phyloP scores from a whole-genome alignment of 2,888 invertebrate genomes.

The Dusona sp. region DNA sequence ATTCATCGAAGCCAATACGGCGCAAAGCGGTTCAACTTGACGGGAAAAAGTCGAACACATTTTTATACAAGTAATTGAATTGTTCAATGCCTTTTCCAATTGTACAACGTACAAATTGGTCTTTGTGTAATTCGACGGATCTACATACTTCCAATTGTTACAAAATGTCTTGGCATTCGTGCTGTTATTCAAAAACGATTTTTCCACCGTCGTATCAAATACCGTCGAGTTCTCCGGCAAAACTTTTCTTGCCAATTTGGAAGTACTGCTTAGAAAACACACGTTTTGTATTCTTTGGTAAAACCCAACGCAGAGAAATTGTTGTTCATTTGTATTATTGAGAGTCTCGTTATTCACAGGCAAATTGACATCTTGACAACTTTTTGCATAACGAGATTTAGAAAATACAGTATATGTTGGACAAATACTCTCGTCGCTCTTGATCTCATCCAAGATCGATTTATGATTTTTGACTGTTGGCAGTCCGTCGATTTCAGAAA shows the following conservation, averaged over 20 bases:
- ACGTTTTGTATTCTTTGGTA: slow-evolving; percentile 69
- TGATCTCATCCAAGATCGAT: slow-evolving; percentile 39
- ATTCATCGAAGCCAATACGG: slow-evolving; percentile 69
- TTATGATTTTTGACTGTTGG: not conserved
- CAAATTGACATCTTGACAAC: slow-evolving; percentile 37
- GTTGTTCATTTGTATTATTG: not conserved
- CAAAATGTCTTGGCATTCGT: slow-evolving; percentile 50
- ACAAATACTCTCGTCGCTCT: slow-evolving; percentile 37
- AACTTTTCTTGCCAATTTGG: not conserved
- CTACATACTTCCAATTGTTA: slow-evolving; percentile 28
- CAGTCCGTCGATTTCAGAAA: not conserved
- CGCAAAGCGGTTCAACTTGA: slow-evolving; percentile 70
- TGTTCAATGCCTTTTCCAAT: slow-evolving; percentile 48
- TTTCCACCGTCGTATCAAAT: slow-evolving; percentile 62
- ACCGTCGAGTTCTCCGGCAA: not conserved
- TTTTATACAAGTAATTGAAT: not conserved
- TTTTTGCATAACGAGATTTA: slow-evolving; percentile 43
- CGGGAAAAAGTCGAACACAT: slow-evolving; percentile 53
- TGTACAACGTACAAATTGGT: slow-evolving; percentile 12
- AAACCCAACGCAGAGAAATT: slow-evolving; percentile 73
- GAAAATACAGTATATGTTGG: slow-evolving; percentile 6
- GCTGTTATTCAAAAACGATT: not conserved
- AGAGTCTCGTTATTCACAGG: slow-evolving; percentile 5
- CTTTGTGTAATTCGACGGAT: slow-evolving; percentile 51
- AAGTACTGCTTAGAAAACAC: slow-evolving; percentile 56